These are phyloP conservation scores for Merluccius polli DNA, from an alignment of 2,797 vertebrate species.

Conservation along the genomic window DNA sequence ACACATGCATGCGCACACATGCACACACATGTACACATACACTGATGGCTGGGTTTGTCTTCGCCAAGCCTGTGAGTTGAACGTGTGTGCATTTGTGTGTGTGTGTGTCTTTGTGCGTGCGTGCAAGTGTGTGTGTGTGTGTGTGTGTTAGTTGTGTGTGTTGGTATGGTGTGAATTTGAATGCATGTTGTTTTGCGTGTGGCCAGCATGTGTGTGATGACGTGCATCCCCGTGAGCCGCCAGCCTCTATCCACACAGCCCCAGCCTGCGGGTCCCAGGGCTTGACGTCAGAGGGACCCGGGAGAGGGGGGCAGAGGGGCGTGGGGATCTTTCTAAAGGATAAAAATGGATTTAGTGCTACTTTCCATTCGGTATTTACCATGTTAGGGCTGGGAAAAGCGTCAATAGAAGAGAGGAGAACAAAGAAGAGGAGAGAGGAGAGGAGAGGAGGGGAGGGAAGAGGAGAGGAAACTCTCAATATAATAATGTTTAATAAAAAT, in stretches of 20 bases:
- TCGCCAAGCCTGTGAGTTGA: neutral
- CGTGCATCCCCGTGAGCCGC: constrained; percentile 38
- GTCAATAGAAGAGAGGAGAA: neutral
- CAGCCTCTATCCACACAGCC: constrained; percentile 33
- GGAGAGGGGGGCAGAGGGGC: constrained; percentile 21
- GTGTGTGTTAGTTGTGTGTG: constrained; percentile 41
- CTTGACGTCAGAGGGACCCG: constrained; percentile 37
- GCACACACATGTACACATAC: neutral
- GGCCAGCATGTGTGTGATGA: constrained; percentile 48
- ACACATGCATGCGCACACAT: neutral
- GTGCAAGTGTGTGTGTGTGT: constrained; percentile 38
- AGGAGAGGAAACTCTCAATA: no score
- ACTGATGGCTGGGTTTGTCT: neutral
- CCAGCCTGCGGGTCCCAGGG: neutral
- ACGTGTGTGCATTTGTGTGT: neutral
- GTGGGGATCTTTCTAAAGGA: constrained; percentile 13
- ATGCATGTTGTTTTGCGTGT: constrained; percentile 42
- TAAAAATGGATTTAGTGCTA: constrained; percentile 8
- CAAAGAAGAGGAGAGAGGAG: no score
- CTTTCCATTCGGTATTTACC: neutral
- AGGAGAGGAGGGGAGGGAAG: neutral
- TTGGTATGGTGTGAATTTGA: neutral
- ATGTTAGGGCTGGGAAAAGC: neutral
- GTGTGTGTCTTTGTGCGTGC: neutral
- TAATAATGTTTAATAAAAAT: no score